These are phyloP conservation scores for Gallinago solitaria DNA, from an alignment of 2,797 vertebrate species.

Conservation along the genomic window DNA sequence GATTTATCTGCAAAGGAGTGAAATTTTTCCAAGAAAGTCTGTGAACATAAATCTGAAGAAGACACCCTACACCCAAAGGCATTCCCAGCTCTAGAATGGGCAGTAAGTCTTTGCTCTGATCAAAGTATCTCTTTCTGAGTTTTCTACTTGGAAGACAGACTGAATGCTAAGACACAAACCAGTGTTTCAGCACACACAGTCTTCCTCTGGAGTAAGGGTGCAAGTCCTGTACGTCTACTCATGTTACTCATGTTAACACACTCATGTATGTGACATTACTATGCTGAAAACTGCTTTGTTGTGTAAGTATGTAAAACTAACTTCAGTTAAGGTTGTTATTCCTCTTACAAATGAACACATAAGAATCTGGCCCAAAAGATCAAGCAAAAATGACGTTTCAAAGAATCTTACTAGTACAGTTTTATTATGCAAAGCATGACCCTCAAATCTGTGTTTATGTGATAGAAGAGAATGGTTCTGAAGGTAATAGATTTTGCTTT, in stretches of 20 bases:
- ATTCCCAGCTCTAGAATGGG: not conserved
- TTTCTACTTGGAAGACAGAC: not conserved
- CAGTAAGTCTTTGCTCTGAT: not conserved
- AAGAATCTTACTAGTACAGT: not conserved
- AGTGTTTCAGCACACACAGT: accelerated
- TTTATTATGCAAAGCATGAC: slow-evolving; percentile 42
- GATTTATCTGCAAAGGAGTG: not conserved
- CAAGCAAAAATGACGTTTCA: not conserved
- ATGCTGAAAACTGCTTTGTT: not conserved
- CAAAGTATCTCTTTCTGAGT: not conserved
- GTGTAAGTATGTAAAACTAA: not conserved
- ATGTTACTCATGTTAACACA: not conserved
- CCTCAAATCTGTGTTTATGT: slow-evolving; percentile 26
- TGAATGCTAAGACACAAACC: not conserved
- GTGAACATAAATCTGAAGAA: not conserved
- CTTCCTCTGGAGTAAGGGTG: not conserved
- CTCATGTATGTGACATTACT: not conserved
- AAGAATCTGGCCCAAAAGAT: not conserved
- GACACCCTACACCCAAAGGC: not conserved
- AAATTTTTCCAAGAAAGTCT: not conserved
- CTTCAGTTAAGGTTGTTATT: not conserved
- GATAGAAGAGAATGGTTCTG: slow-evolving; percentile 1
- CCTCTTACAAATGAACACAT: accelerated
- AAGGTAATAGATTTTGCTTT: slow-evolving; percentile 56
- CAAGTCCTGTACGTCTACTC: accelerated